phyloP scores from a whole-genome alignment of 2,888 invertebrate genomes.

The Argyresthia goedartella region DNA sequence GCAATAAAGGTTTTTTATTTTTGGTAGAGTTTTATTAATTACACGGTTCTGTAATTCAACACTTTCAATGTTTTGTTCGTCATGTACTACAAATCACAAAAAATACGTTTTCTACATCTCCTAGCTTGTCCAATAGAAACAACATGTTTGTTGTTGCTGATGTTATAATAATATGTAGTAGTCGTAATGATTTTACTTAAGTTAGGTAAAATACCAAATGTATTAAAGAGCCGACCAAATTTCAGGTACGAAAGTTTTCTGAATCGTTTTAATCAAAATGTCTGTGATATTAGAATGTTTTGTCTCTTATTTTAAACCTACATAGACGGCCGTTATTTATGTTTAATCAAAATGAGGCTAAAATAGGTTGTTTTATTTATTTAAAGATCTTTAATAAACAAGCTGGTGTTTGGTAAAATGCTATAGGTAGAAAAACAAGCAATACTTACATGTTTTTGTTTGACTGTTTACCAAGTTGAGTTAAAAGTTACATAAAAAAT shows the following conservation, averaged over 20 bases:
- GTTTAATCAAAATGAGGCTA: background rate
- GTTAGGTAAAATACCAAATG: background rate
- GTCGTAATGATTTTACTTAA: background rate
- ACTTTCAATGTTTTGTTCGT: too few species aligned
- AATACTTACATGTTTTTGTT: too few species aligned
- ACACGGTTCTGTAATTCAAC: too few species aligned
- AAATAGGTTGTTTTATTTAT: background rate
- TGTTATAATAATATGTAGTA: background rate
- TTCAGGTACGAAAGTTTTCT: background rate
- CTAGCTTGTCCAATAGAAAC: background rate
- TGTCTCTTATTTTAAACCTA: background rate
- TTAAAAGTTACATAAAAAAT: too few species aligned
- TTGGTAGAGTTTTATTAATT: too few species aligned
- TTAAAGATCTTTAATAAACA: background rate
- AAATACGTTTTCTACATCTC: too few species aligned
- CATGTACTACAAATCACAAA: too few species aligned
- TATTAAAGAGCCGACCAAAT: too few species aligned
- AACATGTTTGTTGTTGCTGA: background rate
- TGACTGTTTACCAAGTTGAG: too few species aligned
- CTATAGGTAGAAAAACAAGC: background rate
- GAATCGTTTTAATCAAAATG: background rate
- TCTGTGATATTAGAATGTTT: background rate
- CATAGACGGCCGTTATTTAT: background rate
- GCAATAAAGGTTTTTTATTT: too few species aligned
- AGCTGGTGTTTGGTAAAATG: background rate